Evolutionary conservation across 2,797 vertebrate species (phyloP), one percentile per base, ranked within the genome.

Genomic region (Sylvilagus floridanus): DNA sequence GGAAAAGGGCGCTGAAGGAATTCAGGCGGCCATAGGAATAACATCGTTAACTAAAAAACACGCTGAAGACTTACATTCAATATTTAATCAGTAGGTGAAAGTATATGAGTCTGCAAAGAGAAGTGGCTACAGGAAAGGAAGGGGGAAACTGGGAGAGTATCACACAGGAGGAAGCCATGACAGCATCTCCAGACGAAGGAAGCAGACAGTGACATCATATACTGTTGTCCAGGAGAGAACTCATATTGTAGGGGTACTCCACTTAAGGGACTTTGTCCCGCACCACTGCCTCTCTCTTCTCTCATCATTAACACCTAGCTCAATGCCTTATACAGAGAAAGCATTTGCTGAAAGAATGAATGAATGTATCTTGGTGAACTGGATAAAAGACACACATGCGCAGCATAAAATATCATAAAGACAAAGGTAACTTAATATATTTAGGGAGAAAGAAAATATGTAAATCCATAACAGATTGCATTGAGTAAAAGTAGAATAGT

Each of bases 401-500:
- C 2, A 90, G 13, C 6, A 78, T 63, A 35, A 22, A 72, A 87
- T 24, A 75, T 11, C 78, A 77, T 9, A 8, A 90, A 90, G 83
- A 24, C 69, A 92, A 94, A 78, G 37, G 22, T 69, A 83, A 32
- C 12, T 75, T 91, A 93, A 82, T 69, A 60, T 54, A 57, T 52
- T 87, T 83, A 75, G 28, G 50, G 35, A 28, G 17, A 26, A 68
- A 37, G 47, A 71, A 66, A 81, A 77, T 32, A 52, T 65, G 87
- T 37, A 91, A 91, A 81, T 94, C 19, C 69, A 82, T 79, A 88
- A 76, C 28, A 85, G 16, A 88, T 90, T 92, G 52, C 4, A 28
- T 21, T 83, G 79, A 79, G 24, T 72, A 94, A 84, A 94, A 82
- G 26, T n/a, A 65, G 42, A 88, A 73, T 47, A 90, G 76, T 88